These are phyloP conservation scores for Struthio camelus DNA, from an alignment of 2,113 vertebrate genomes.

Conservation along the genomic window DNA sequence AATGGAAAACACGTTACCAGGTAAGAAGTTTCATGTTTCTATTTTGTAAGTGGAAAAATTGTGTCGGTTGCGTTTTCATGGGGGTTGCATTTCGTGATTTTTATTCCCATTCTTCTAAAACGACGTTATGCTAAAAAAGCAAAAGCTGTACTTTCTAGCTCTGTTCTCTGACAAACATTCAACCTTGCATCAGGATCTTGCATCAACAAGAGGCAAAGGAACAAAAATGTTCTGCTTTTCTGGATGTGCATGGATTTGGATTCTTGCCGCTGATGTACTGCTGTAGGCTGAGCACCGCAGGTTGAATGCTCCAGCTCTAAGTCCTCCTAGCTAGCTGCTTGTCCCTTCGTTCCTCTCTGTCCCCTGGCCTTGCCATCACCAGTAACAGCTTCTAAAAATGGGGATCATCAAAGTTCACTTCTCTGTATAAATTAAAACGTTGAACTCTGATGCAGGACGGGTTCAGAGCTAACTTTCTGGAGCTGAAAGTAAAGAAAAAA, in stretches of 20 bases:
- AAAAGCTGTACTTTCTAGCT: background rate
- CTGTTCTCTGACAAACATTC: background rate
- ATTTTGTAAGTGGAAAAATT: background rate
- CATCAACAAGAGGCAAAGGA: background rate
- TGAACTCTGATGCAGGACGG: background rate
- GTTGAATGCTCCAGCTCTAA: background rate
- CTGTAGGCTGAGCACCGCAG: background rate
- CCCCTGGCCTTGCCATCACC: background rate
- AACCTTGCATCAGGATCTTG: background rate
- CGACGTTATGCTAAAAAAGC: background rate
- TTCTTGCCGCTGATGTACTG: rapidly evolving
- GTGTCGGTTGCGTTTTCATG: rapidly evolving
- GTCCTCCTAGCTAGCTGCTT: background rate
- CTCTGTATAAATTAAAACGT: background rate
- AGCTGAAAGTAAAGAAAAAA: background rate
- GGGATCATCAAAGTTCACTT: background rate
- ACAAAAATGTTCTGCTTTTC: background rate
- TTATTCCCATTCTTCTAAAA: background rate
- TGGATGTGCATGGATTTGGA: background rate
- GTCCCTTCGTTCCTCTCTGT: background rate
- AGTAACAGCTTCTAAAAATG: background rate
- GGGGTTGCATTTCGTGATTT: background rate
- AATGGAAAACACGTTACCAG: background rate
- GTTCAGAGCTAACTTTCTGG: background rate
- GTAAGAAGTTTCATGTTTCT: background rate